phyloP scores from a whole-genome alignment of 2,113 vertebrate species.

The Macaca fascicularis region DNA sequence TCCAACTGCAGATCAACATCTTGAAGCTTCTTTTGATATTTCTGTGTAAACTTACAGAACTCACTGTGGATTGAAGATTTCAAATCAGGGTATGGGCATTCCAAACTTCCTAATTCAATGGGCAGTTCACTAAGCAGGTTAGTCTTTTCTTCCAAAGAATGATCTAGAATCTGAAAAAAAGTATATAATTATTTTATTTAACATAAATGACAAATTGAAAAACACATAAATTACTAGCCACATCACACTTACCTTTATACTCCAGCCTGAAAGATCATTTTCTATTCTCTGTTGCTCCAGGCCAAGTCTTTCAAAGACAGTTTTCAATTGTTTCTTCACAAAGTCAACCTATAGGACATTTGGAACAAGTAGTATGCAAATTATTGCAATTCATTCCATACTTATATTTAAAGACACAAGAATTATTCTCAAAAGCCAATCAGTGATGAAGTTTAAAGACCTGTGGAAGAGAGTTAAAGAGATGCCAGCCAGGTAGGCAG shows the following conservation, averaged over 20 bases:
- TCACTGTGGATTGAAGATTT: conserved; percentile 85
- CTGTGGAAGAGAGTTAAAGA: not conserved
- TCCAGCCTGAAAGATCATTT: conserved; percentile 81
- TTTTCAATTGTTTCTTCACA: conserved; percentile 89
- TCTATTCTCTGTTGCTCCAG: conserved; percentile 85
- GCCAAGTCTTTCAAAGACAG: conserved; percentile 83
- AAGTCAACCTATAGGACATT: conserved; percentile 84
- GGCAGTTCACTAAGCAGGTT: conserved; percentile 82
- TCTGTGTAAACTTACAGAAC: conserved; percentile 86
- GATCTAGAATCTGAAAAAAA: conserved; percentile 66
- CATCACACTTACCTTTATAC: conserved; percentile 83
- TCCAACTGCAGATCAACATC: conserved; percentile 82
- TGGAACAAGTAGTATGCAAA: conserved; percentile 49
- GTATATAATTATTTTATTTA: conserved; percentile 29
- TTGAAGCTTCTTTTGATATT: conserved; percentile 84
- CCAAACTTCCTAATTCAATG: conserved; percentile 84
- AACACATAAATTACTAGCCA: not conserved
- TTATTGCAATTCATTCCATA: not conserved
- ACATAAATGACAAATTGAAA: conserved; percentile 20
- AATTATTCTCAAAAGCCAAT: not conserved
- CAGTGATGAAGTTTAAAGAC: not conserved
- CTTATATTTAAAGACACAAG: not conserved
- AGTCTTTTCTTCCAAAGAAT: conserved; percentile 74
- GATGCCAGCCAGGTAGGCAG: not conserved
- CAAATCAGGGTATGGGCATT: conserved; percentile 90